phyloP scores from a whole-genome alignment of 2,797 vertebrate species.

The Alca torda region DNA sequence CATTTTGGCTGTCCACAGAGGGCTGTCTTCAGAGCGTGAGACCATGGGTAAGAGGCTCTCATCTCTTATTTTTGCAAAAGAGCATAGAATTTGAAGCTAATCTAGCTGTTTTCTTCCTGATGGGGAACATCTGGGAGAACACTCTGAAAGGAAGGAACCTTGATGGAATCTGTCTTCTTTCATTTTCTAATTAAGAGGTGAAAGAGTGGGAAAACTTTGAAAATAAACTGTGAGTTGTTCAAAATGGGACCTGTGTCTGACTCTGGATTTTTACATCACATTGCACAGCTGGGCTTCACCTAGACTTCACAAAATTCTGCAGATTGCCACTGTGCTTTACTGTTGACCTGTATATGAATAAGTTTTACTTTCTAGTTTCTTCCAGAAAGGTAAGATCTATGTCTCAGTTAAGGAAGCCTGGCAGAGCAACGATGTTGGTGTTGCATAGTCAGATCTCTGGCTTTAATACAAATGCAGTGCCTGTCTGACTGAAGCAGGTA shows the following conservation, averaged over 20 bases:
- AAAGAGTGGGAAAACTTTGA: neutral
- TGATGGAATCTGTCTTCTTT: neutral
- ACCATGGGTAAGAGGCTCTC: neutral
- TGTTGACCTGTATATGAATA: neutral
- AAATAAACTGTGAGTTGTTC: neutral
- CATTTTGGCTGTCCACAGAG: neutral
- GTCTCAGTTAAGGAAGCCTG: neutral
- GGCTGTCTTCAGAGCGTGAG: neutral
- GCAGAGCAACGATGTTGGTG: neutral
- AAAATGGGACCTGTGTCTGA: neutral
- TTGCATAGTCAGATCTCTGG: neutral
- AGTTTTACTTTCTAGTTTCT: neutral
- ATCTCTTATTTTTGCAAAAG: neutral
- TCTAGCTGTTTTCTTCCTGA: neutral
- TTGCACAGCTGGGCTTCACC: neutral
- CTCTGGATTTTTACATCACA: neutral
- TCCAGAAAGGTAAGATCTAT: neutral
- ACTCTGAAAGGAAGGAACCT: neutral
- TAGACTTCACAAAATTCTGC: neutral
- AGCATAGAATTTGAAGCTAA: neutral
- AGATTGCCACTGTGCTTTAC: neutral
- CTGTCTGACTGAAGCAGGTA: neutral
- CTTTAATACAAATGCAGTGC: neutral
- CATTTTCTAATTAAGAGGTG: neutral
- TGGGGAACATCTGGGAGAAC: neutral